A percentile compares a stretch with the other conserved stretches of the same genome.
phyloP scores from a whole-genome alignment of 37 sponge, comb jelly and placozoan species.

The Halichondria panicea region DNA sequence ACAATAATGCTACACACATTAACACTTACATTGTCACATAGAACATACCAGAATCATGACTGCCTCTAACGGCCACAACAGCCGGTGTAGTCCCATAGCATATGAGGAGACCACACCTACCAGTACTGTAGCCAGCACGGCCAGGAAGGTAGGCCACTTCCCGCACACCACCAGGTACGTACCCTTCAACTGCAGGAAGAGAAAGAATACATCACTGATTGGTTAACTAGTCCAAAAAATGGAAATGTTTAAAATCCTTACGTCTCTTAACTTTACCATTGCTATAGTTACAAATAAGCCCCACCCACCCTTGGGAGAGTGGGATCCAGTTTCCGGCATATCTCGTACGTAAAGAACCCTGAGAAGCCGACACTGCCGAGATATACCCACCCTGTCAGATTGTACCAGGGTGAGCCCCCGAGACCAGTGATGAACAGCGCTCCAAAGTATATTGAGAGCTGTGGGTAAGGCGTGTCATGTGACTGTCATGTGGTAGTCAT shows the following conservation, averaged over 20 bases:
- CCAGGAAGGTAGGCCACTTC: constrained; percentile 53
- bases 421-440: constrained; percentile 53
- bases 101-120: constrained; percentile 67
- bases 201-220: background rate
- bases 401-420: constrained; percentile 48
- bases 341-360: constrained; percentile 85
- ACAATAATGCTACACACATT: no score
- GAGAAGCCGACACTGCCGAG: constrained; percentile 69
- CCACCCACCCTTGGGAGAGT: constrained; percentile 49
- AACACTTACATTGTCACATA: no score
- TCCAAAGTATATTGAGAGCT: constrained; percentile 58
- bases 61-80: constrained; percentile 72
- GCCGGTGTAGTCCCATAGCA: constrained; percentile 23
- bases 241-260: background rate
- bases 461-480: background rate
- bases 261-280: background rate
- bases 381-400: constrained; percentile 7
- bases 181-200: constrained; percentile 61
- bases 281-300: background rate
- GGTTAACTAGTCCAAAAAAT: background rate
- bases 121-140: constrained; percentile 23
- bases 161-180: constrained; percentile 86
- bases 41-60: constrained; percentile 55
- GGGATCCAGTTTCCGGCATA: constrained; percentile 86
- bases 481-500: background rate